These are phyloP conservation scores for Pachymerium ferrugineum DNA, from an alignment of 2,888 invertebrate genomes.

Conservation along the genomic window DNA sequence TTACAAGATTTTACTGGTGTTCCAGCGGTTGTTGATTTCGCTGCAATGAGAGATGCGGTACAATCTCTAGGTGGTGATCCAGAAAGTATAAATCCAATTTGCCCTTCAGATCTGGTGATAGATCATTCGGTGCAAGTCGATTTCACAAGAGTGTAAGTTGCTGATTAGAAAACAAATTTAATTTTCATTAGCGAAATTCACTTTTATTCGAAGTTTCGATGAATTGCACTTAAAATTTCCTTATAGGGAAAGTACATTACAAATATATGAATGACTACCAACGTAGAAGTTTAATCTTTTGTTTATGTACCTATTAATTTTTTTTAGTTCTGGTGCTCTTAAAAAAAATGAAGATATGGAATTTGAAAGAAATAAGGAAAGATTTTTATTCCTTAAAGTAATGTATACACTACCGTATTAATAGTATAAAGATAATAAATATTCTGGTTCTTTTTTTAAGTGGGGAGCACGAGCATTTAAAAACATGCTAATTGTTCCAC, in stretches of 20 bases:
- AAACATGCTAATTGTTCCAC: slow-evolving; percentile 96
- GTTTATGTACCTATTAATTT: background rate
- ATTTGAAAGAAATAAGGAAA: slow-evolving; percentile 89
- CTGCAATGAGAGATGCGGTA: slow-evolving; percentile 96
- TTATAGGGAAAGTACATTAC: too few relatives aligned
- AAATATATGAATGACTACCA: too few relatives aligned
- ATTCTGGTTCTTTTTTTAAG: slow-evolving; percentile 50
- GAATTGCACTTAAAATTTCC: too few relatives aligned
- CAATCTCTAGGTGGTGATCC: slow-evolving; percentile 78
- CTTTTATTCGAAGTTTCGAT: too few relatives aligned
- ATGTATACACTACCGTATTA: slow-evolving; percentile 21
- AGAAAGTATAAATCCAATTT: slow-evolving; percentile 90
- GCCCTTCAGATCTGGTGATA: slow-evolving; percentile 95
- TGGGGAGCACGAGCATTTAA: slow-evolving; percentile 95
- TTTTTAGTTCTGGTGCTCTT: slow-evolving; percentile 70
- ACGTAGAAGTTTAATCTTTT: background rate
- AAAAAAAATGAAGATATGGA: slow-evolving; percentile 90
- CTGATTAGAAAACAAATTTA: too few relatives aligned
- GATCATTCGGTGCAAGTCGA: slow-evolving; percentile 99
- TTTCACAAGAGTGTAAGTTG: slow-evolving; percentile 60
- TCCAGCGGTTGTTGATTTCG: slow-evolving; percentile 97
- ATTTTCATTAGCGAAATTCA: too few relatives aligned
- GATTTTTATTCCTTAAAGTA: slow-evolving; percentile 93
- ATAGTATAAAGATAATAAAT: background rate
- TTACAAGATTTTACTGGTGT: slow-evolving; percentile 95